Conservation (phyloP, 2,888 invertebrate species). For the Sminthurides aquaticus region DNA sequence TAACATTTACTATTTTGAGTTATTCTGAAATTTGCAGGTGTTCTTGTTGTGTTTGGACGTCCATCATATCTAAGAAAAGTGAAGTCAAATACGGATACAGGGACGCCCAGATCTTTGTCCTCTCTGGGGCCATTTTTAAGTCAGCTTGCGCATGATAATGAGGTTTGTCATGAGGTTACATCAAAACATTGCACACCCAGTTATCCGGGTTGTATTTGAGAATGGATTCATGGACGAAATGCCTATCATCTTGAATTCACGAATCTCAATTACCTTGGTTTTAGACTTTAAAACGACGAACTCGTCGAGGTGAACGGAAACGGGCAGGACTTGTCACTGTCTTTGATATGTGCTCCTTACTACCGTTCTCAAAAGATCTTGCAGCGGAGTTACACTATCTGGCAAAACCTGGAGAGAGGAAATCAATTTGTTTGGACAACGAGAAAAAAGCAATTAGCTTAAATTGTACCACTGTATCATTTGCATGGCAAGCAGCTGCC, state of each 20-base stretch:
- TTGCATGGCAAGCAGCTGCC: constrained; percentile 36
- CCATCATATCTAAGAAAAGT: constrained; percentile 60
- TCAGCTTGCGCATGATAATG: constrained; percentile 37
- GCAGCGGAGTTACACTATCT: constrained; percentile 64
- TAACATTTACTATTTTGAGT: constrained; percentile 1
- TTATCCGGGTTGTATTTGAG: too few species aligned
- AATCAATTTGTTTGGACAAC: constrained; percentile 29
- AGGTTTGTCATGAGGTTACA: too few species aligned
- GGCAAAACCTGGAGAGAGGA: constrained; percentile 20
- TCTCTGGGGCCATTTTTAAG: constrained; percentile 54
- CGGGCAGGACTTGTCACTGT: constrained; percentile 59
- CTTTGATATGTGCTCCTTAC: constrained; percentile 66
- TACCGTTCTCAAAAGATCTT: constrained; percentile 69
- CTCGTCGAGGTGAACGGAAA: constrained; percentile 43
- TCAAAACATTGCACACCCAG: too few species aligned
- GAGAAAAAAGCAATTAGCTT: constrained; percentile 25
- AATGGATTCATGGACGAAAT: too few species aligned
- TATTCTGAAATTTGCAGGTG: constrained; percentile 48
- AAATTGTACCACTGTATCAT: constrained; percentile 26
- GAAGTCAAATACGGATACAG: constrained; percentile 57
- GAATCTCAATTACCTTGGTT: too few species aligned
- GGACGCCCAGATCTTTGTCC: constrained; percentile 72
- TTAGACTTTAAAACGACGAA: constrained; percentile 15
- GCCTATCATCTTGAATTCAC: too few species aligned
- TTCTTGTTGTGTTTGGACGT: constrained; percentile 76